phyloP scores from a whole-genome alignment of 2,113 vertebrate genomes.

The Perccottus glenii region DNA sequence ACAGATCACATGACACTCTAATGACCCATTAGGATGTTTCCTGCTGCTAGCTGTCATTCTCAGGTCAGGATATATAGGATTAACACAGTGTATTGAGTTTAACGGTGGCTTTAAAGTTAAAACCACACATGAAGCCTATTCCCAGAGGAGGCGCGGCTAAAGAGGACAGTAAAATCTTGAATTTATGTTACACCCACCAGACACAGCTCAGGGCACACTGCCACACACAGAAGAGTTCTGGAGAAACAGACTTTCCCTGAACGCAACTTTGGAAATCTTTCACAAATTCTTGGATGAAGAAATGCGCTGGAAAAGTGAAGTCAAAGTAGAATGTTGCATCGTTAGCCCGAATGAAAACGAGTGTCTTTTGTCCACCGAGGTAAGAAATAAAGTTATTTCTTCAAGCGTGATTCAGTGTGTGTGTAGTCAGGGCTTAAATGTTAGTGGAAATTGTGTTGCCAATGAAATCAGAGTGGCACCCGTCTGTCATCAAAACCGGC shows the following conservation, averaged over 20 bases:
- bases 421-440: slow-evolving; percentile 5
- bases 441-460: slow-evolving; percentile 30
- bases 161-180: slow-evolving; percentile 50
- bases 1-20: slow-evolving; percentile 4
- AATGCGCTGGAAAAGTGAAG: slow-evolving; percentile 94
- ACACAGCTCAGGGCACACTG: slow-evolving; percentile 48
- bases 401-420: not conserved
- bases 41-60: not conserved
- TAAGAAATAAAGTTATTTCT: slow-evolving; percentile 61
- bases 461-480: slow-evolving; percentile 39
- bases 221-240: slow-evolving; percentile 49
- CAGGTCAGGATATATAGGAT: not conserved
- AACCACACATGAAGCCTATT: slow-evolving; percentile 42
- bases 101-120: not conserved
- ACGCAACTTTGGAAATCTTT: slow-evolving; percentile 7
- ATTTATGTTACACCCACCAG: slow-evolving; percentile 81
- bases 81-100: not conserved
- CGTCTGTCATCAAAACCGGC: slow-evolving; percentile 34
- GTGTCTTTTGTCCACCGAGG: slow-evolving; percentile 79
- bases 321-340: slow-evolving; percentile 82
- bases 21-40: not conserved
- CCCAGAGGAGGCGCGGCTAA: slow-evolving; percentile 83
- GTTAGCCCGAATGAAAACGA: slow-evolving; percentile 79
- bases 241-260: slow-evolving; percentile 19
- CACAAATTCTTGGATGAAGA: slow-evolving; percentile 11